Base-by-base conservation (phyloP, 2,113 vertebrate genomes). In the Charina bottae region DNA sequence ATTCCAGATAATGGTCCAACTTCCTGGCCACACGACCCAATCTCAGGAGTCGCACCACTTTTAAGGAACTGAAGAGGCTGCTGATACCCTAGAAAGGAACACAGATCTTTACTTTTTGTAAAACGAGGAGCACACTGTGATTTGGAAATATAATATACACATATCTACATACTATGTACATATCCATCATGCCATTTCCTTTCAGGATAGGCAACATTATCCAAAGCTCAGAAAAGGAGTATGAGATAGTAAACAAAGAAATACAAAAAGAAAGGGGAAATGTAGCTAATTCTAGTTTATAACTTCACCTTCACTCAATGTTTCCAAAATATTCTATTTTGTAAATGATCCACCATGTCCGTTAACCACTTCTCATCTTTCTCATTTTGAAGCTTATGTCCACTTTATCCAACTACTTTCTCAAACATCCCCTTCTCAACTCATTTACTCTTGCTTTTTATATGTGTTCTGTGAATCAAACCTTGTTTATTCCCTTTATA, bases 11-110 rank as follows among this genome's bases (percentile, higher is more conserved):
- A 97, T 99, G 99, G 96, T 99, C 99, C 98, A 99, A 93, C 93
- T 99, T 99, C 89, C 99, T 96, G 90, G 99, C 99, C 58, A 99
- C 99, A 0, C 99, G 98, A 2, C 99, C 99, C 54, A 99, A 96
- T 92, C 99, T 98, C 11, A 99, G 97, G 49, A 99, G 98, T 42
- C 99, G 99, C 88, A 99, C 98, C 96, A 99, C 99, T 96, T 99
- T 99, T 90, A 99, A 97, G 26, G 99, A 99, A 95, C 99, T 99
- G 98, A 99, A 99, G 96, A 99, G 98, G 92, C 99, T 99, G 96
- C 99, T 99, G 97, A 99, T 99, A 56, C 99, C 99, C 99, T 99
- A 96, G 88, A 93, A 94, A 91, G 72, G 94, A 91, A 84, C 87
- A 94, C 24, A 94, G 94, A 55, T 1, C 1, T 46, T 93, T 91